Percentiles rank a stretch among this genome's conserved stretches.
These are phyloP conservation scores for Tiliqua scincoides DNA, from an alignment of 2,113 vertebrate genomes.

Conservation along the genomic window DNA sequence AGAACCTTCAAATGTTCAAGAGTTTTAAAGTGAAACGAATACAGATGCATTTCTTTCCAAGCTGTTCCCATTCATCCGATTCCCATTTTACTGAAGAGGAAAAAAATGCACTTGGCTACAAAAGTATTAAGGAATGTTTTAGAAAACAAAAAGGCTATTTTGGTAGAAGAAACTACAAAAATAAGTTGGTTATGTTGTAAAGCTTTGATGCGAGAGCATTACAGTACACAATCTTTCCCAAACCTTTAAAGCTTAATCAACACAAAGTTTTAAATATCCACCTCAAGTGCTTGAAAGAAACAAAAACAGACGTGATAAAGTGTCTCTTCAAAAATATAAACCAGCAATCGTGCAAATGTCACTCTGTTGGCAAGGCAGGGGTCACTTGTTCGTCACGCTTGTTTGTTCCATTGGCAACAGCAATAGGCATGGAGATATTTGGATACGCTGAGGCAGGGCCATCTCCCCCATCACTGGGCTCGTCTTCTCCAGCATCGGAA, in stretches of 20 bases:
- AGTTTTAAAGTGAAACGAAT: conserved; percentile 60
- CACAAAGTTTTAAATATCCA: conserved; percentile 78
- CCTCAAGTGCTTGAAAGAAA: conserved; percentile 71
- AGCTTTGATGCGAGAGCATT: conserved; percentile 84
- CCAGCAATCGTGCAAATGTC: conserved; percentile 71
- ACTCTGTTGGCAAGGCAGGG: conserved; percentile 73
- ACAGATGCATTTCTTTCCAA: conserved; percentile 64
- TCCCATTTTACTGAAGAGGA: conserved; percentile 76
- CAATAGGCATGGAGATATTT: conserved; percentile 53
- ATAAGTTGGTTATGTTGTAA: conserved; percentile 88
- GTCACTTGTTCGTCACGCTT: conserved; percentile 66
- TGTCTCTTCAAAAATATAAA: conserved; percentile 57
- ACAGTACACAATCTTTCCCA: conserved; percentile 80
- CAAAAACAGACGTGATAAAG: conserved; percentile 65
- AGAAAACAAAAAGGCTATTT: conserved; percentile 84
- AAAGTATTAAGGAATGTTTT: conserved; percentile 85
- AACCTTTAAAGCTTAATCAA: conserved; percentile 81
- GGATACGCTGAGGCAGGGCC: conserved; percentile 52
- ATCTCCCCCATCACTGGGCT: conserved; percentile 55
- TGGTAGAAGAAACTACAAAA: conserved; percentile 95
- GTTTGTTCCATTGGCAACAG: conserved; percentile 75
- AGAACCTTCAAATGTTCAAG: conserved; percentile 52
- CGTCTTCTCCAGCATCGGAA: conserved; percentile 75
- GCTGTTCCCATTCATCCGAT: conserved; percentile 58
- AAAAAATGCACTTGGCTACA: conserved; percentile 79